A percentile compares a stretch with the other conserved stretches of the same genome.
Conservation (phyloP, 2,113 vertebrate genomes). For the Xiphorhynchus elegans region DNA sequence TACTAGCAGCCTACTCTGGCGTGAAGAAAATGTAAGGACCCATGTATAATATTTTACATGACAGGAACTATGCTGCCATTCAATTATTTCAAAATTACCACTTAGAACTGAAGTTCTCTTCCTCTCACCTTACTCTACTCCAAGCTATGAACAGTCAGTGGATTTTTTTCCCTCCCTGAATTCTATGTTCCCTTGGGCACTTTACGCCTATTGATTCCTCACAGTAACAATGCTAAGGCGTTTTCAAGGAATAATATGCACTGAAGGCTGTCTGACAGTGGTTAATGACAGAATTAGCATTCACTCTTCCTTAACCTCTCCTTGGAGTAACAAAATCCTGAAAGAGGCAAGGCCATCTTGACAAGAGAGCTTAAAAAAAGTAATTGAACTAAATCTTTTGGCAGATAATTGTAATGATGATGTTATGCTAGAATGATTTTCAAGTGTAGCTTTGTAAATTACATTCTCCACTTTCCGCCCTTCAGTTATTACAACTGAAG, state of each 20-base stretch:
- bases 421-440: slow-evolving; percentile 68
- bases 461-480: slow-evolving; percentile 40
- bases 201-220: slow-evolving; percentile 43
- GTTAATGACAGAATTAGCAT: slow-evolving; percentile 65
- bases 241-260: neutral
- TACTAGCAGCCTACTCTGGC: slow-evolving; percentile 3
- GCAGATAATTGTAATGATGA: slow-evolving; percentile 74
- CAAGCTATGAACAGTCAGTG: slow-evolving; percentile 12
- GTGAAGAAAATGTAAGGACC: slow-evolving; percentile 37
- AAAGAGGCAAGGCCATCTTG: slow-evolving; percentile 59
- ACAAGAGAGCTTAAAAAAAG: slow-evolving; percentile 50
- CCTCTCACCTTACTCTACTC: neutral
- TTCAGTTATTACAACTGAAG: slow-evolving; percentile 29
- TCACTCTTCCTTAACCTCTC: slow-evolving; percentile 50
- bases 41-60: neutral
- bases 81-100: slow-evolving; percentile 56
- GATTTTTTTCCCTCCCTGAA: neutral
- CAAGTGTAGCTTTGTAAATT: slow-evolving; percentile 71
- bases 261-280: neutral
- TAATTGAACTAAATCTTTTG: slow-evolving; percentile 75
- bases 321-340: slow-evolving; percentile 49
- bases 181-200: neutral
- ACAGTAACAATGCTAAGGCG: neutral
- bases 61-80: slow-evolving; percentile 33
- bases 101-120: neutral